A percentile compares a stretch with the other conserved stretches of the same genome.
phyloP scores from a whole-genome alignment of 2,888 invertebrate genomes.

The Oligia fasciuncula region DNA sequence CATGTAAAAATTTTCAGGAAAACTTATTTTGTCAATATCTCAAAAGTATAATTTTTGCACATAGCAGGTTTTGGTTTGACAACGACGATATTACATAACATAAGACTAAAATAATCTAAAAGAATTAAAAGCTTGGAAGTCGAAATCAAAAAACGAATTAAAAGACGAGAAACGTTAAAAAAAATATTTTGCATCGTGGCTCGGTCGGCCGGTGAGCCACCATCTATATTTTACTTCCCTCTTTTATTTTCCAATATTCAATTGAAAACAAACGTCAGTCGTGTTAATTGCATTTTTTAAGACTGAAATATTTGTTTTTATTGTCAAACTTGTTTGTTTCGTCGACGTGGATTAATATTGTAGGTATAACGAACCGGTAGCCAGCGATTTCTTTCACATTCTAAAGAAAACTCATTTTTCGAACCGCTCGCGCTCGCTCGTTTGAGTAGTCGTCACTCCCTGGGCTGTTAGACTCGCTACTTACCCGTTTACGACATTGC shows the following conservation, averaged over 20 bases:
- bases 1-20: too few species aligned
- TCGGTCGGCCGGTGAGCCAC: neutral
- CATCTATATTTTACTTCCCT: neutral
- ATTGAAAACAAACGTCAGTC: slow-evolving; percentile 21
- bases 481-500: neutral
- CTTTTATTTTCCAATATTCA: slow-evolving; percentile 17
- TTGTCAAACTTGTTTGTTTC: slow-evolving; percentile 16
- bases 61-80: too few species aligned
- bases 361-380: neutral
- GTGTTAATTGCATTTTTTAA: slow-evolving; percentile 28
- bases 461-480: neutral
- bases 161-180: neutral
- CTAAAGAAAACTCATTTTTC: neutral
- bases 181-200: neutral
- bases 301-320: slow-evolving; percentile 26
- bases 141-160: slow-evolving; percentile 9
- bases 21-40: too few species aligned
- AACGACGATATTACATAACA: neutral
- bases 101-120: neutral
- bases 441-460: too few species aligned
- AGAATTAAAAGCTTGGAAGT: neutral
- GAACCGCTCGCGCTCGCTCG: neutral
- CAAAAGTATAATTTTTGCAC: too few species aligned
- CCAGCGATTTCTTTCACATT: neutral
- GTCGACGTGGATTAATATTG: slow-evolving; percentile 12